Evolutionary conservation across 2,113 vertebrate species (phyloP).

Genomic region (Alces alces): DNA sequence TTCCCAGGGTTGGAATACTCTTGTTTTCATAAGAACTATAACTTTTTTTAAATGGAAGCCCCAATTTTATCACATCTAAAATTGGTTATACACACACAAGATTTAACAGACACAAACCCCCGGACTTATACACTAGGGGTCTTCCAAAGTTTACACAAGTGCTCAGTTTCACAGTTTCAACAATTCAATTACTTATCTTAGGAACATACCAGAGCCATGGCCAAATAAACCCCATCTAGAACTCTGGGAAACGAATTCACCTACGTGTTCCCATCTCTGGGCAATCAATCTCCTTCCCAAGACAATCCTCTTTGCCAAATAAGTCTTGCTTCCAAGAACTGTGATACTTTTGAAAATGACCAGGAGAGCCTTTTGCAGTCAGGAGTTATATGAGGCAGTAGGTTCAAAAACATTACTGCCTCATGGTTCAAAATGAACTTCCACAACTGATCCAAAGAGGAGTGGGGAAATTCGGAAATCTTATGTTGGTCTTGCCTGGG

Average conservation of each 20-base stretch:
- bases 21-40: background rate
- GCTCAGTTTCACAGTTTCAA: background rate
- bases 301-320: constrained; percentile 29
- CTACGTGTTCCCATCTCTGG: background rate
- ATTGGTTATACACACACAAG: background rate
- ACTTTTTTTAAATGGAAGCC: background rate
- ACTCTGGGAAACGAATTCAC: background rate
- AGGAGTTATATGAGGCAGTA: background rate
- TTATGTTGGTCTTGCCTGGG: background rate
- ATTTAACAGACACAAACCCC: background rate
- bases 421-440: background rate
- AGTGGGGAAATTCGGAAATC: background rate
- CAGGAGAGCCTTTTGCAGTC: background rate
- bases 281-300: background rate
- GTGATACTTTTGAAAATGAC: background rate
- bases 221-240: background rate
- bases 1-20: background rate
- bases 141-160: background rate
- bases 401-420: background rate
- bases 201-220: background rate
- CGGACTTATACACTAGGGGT: background rate
- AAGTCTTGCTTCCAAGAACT: background rate
- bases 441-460: background rate
- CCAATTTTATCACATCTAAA: background rate
- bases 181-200: background rate